Conservation (phyloP, 1,140 invertebrate genomes). For the Phthorimaea operculella region DNA sequence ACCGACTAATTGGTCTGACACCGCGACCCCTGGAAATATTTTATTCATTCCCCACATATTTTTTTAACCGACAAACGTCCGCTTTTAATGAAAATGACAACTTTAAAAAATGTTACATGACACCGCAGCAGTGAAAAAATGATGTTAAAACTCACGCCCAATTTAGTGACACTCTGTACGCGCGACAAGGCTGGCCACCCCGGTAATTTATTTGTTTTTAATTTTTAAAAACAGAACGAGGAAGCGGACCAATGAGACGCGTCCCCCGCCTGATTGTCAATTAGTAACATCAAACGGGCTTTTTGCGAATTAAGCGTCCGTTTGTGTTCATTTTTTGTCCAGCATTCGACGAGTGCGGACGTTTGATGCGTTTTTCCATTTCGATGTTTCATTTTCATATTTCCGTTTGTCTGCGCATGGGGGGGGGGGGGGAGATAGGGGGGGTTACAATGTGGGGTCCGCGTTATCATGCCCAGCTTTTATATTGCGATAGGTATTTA, state of each 20-base stretch:
- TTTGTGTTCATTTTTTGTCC: constrained; percentile 64
- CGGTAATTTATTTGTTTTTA: constrained; percentile 64
- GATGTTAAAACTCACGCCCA: not conserved
- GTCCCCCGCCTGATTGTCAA: constrained; percentile 64
- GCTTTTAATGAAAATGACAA: constrained; percentile 33
- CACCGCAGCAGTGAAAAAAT: not conserved
- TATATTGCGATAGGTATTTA: constrained; percentile 43
- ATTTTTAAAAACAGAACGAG: constrained; percentile 63
- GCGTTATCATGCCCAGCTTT: constrained; percentile 37
- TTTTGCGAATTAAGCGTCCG: constrained; percentile 66
- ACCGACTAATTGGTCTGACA: constrained; percentile 63
- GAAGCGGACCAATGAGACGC: constrained; percentile 61
- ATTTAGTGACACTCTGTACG: not conserved
- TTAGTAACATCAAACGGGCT: constrained; percentile 67
- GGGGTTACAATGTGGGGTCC: constrained; percentile 46
- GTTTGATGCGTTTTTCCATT: constrained; percentile 60
- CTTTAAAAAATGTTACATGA: constrained; percentile 11
- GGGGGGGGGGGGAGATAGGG: constrained; percentile 33
- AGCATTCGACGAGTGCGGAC: constrained; percentile 37
- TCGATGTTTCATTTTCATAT: constrained; percentile 64
- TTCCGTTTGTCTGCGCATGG: constrained; percentile 53
- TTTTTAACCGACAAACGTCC: not conserved
- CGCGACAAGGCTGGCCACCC: constrained; percentile 37
- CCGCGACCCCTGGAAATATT: constrained; percentile 33
- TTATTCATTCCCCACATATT: constrained; percentile 27